These are phyloP conservation scores for Peromyscus eremicus DNA, from an alignment of 2,797 vertebrate genomes.

Conservation along the genomic window DNA sequence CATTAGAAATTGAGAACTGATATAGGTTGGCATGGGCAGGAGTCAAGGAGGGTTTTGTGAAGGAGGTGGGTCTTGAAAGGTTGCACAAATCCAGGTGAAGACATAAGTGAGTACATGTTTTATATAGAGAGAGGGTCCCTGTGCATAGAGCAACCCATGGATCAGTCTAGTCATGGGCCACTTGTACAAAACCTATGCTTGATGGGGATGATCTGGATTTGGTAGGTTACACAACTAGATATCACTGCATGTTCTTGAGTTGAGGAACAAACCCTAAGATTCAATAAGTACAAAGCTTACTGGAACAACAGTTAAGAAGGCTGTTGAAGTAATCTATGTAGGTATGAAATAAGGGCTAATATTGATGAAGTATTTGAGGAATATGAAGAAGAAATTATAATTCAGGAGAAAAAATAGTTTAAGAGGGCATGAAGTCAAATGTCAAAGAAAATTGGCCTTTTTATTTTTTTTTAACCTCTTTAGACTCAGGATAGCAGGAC, in stretches of 20 bases:
- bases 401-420: not conserved
- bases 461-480: not conserved
- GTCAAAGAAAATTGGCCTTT: not conserved
- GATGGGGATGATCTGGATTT: not conserved
- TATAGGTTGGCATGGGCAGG: too few relatives aligned
- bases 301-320: not conserved
- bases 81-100: too few relatives aligned
- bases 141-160: too few relatives aligned
- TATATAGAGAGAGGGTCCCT: too few relatives aligned
- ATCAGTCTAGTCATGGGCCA: too few relatives aligned
- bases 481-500: not conserved
- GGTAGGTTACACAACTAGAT: not conserved
- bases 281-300: not conserved
- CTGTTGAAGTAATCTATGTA: not conserved
- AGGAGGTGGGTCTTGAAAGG: too few relatives aligned
- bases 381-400: not conserved
- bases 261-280: not conserved
- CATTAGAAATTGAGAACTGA: too few relatives aligned
- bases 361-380: not conserved
- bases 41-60: too few relatives aligned
- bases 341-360: not conserved
- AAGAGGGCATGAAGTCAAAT: not conserved
- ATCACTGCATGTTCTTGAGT: not conserved
- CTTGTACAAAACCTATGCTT: not conserved
- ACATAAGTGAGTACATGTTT: too few relatives aligned